A percentile compares a stretch with the other conserved stretches of the same genome.
These are phyloP conservation scores for Drosophila ficusphila DNA, from an alignment of 1,140 invertebrate species.

Conservation along the genomic window DNA sequence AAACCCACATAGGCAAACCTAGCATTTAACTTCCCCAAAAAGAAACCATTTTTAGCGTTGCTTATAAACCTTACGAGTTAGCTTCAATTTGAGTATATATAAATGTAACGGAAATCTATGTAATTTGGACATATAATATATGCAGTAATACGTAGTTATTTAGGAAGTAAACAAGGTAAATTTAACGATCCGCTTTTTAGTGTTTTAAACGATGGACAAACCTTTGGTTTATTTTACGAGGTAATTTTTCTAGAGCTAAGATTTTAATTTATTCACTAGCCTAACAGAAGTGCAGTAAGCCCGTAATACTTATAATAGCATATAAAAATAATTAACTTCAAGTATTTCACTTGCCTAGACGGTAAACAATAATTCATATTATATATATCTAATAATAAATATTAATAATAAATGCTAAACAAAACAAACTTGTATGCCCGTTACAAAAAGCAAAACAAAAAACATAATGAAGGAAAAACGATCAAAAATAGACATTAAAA, in stretches of 20 bases:
- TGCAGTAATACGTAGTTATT: slow-evolving; percentile 30
- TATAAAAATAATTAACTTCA: slow-evolving; percentile 49
- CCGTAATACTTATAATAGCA: slow-evolving; percentile 38
- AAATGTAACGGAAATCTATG: slow-evolving; percentile 25
- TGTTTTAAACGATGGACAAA: slow-evolving; percentile 48
- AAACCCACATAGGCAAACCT: slow-evolving; percentile 23
- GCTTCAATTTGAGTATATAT: slow-evolving; percentile 58
- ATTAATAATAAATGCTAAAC: slow-evolving; percentile 46
- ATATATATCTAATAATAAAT: slow-evolving; percentile 54
- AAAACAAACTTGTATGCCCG: slow-evolving; percentile 47
- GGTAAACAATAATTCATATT: slow-evolving; percentile 53
- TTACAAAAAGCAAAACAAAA: slow-evolving; percentile 30
- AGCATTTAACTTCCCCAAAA: slow-evolving; percentile 60
- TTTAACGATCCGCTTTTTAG: slow-evolving; percentile 61
- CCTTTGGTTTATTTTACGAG: slow-evolving; percentile 34
- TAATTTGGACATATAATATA: slow-evolving; percentile 18
- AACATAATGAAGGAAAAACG: slow-evolving; percentile 41
- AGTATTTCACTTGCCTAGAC: slow-evolving; percentile 72
- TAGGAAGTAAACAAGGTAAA: slow-evolving; percentile 19
- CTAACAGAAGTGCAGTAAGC: slow-evolving; percentile 51
- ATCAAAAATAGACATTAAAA: slow-evolving; percentile 63
- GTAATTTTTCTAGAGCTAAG: slow-evolving; percentile 55
- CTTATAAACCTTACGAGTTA: slow-evolving; percentile 56
- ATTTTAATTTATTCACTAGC: slow-evolving; percentile 78
- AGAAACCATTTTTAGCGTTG: slow-evolving; percentile 59